Conservation (phyloP, 2,113 vertebrate species). For the Sitta europaea region DNA sequence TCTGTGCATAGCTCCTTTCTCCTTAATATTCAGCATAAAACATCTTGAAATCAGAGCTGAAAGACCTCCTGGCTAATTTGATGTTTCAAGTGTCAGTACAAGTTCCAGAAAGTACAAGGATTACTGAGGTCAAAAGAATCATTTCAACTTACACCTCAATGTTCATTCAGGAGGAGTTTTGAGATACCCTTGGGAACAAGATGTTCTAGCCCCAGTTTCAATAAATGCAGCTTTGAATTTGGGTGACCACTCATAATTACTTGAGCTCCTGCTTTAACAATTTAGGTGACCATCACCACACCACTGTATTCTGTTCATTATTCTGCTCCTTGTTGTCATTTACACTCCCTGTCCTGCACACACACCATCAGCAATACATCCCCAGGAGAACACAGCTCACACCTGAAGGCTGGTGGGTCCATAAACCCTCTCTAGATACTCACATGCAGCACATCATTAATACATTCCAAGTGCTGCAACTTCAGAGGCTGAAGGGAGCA, state of each 20-base stretch:
- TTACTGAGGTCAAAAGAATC: background rate
- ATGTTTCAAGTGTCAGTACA: background rate
- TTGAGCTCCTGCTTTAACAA: background rate
- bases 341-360: background rate
- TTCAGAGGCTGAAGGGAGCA: background rate
- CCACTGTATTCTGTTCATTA: background rate
- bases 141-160: background rate
- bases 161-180: background rate
- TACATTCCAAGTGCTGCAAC: accelerated
- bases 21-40: background rate
- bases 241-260: background rate
- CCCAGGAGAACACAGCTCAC: background rate
- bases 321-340: background rate
- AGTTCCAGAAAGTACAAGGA: background rate
- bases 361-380: accelerated
- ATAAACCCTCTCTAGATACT: background rate
- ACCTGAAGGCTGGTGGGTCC: background rate
- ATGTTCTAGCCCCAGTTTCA: background rate
- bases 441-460: background rate
- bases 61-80: background rate
- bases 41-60: background rate
- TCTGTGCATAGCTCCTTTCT: background rate
- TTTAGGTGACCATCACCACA: background rate
- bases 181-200: background rate
- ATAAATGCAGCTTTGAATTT: background rate